Percentiles rank a stretch among this genome's conserved stretches.
These are phyloP conservation scores for Philopedon plagiatum DNA, from an alignment of 2,888 invertebrate species.

Conservation along the genomic window DNA sequence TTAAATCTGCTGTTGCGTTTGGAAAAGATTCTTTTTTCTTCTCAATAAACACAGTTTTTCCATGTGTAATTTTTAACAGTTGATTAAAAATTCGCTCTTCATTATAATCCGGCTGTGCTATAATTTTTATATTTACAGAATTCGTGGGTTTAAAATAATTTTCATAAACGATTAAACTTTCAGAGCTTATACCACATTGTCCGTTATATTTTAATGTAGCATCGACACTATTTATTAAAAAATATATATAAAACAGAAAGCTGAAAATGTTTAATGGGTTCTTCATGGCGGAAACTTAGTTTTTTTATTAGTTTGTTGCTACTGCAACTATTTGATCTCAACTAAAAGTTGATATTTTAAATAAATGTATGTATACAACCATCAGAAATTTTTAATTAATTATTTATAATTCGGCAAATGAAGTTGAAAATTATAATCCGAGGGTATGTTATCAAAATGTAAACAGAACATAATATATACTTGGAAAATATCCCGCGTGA, in stretches of 20 bases:
- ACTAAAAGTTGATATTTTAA: too few species aligned
- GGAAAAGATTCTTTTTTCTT: not conserved
- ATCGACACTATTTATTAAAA: not conserved
- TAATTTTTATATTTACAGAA: not conserved
- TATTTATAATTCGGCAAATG: too few species aligned
- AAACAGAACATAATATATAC: too few species aligned
- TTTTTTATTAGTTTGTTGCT: too few species aligned
- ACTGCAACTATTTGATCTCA: too few species aligned
- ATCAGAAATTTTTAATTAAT: too few species aligned
- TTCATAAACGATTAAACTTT: not conserved
- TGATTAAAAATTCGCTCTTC: not conserved
- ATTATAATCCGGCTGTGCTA: not conserved
- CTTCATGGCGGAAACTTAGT: too few species aligned
- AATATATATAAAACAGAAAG: not conserved
- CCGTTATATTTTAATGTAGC: not conserved
- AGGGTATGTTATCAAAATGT: too few species aligned
- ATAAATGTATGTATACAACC: too few species aligned
- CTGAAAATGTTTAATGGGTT: not conserved
- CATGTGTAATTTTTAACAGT: not conserved
- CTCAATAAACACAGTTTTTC: not conserved
- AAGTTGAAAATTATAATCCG: too few species aligned
- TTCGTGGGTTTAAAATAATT: not conserved
- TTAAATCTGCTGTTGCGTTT: not conserved
- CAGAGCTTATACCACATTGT: not conserved
- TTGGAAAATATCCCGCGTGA: too few species aligned